Base-by-base conservation (phyloP, 1,140 invertebrate genomes). In the Bombus pyrosoma region DNA sequence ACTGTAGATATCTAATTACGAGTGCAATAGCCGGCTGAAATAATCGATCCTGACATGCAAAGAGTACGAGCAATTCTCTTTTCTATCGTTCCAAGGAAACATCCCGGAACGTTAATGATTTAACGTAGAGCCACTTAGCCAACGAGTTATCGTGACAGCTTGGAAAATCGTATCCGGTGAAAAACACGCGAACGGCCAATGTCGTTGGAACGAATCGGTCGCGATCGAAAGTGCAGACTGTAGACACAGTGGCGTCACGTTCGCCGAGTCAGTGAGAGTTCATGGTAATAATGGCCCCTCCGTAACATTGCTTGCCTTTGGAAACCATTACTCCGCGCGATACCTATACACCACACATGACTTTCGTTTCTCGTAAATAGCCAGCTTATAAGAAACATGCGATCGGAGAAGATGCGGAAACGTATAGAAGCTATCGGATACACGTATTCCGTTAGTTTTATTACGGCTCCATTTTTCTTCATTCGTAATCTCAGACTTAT, bases 161-260 rank as follows among this genome's bases (percentile, higher is more conserved):
- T 62, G 32, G 64, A 69, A 66, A 66, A 68, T 34, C 22, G 39
- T 71, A 47, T 25, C 37, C 62, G 84, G 53, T 47, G 28, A 39
- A 73, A 62, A 34, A 28, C 18, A 37, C 41, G 64, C 34, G 43
- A 74, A 57, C 47, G 41, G 9, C 34, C 47, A 76, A 84, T 76
- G 78, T 87, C 53, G 62, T 18, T 64, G 59, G 0, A 47, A 43
- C 9, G 47, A 43, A 87, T 83, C 32, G 25, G 43, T 71, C 37
- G 43, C 47, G 68, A 75, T 80, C 81, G 87, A 87, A 88, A 88
- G 82, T 87, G 25, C 32, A 25, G 32, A 73, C n/a, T 87, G 25
- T 28, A n/a, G 53, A 73, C n/a, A 39, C 22, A n/a, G 5, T 15
- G 43, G 66, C 47, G 68, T 62, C 22, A 15, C 59, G 57, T 62